Percentiles rank a stretch among this genome's conserved stretches.
phyloP scores from a whole-genome alignment of 1,140 invertebrate species.

The Adelges cooleyi region DNA sequence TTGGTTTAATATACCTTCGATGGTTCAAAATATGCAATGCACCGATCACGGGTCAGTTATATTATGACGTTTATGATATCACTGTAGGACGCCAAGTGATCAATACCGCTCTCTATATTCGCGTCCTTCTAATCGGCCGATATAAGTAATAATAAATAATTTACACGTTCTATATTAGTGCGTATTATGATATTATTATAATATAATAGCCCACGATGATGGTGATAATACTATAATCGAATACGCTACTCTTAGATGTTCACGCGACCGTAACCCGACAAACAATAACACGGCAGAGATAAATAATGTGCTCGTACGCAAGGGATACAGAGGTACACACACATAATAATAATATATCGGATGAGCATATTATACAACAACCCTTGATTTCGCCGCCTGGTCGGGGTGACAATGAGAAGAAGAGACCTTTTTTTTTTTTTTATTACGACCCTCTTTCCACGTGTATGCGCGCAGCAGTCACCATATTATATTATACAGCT shows the following conservation, averaged over 20 bases:
- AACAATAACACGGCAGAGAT: slow-evolving; percentile 1
- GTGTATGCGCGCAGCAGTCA: neutral
- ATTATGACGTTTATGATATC: no score
- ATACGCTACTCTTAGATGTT: slow-evolving; percentile 6
- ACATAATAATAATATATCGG: neutral
- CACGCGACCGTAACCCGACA: slow-evolving; percentile 23
- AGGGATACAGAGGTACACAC: neutral
- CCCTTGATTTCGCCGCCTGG: neutral
- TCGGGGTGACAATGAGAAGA: no score
- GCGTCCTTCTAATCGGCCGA: no score
- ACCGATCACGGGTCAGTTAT: no score
- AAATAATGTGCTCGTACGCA: neutral
- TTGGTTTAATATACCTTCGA: no score
- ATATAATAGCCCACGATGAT: neutral
- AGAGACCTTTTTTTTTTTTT: no score
- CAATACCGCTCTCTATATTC: no score
- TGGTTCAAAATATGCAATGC: no score
- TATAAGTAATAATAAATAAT: no score
- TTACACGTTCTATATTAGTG: no score
- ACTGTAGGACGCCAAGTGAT: no score
- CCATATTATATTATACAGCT: no score
- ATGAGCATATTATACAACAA: neutral
- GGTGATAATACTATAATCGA: neutral
- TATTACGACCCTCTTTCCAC: slow-evolving; percentile 1
- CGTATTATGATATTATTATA: neutral